phyloP scores from a whole-genome alignment of 2,113 vertebrate species.

The Odontesthes bonariensis region DNA sequence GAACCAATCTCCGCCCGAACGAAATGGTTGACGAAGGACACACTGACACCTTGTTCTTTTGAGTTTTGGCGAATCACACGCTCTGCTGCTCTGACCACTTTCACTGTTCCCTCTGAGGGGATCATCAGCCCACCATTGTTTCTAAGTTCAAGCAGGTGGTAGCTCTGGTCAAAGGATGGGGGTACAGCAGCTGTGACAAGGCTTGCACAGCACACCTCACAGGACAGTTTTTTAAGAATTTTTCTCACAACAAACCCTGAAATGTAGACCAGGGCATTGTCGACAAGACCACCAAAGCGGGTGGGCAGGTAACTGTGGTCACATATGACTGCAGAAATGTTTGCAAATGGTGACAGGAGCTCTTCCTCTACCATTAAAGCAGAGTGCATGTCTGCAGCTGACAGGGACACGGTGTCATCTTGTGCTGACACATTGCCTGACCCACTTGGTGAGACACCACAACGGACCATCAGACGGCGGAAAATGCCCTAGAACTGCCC shows the following conservation, averaged over 20 bases:
- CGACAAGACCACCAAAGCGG: neutral
- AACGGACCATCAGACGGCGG: neutral
- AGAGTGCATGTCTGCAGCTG: neutral
- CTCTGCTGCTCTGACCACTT: neutral
- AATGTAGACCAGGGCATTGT: slow-evolving; percentile 7
- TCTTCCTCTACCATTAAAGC: neutral
- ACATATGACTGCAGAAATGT: neutral
- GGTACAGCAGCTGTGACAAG: neutral
- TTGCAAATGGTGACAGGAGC: neutral
- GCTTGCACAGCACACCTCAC: neutral
- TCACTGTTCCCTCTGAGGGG: neutral
- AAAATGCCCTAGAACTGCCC: neutral
- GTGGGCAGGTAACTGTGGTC: neutral
- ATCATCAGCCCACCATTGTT: too few relatives aligned
- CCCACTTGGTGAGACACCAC: neutral
- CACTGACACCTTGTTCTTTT: neutral
- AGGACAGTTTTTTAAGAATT: neutral
- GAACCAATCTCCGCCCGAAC: slow-evolving; percentile 6
- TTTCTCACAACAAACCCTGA: neutral
- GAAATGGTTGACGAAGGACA: neutral
- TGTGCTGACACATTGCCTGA: neutral
- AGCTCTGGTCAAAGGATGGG: too few relatives aligned
- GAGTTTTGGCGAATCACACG: neutral
- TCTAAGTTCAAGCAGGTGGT: neutral
- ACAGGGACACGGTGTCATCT: neutral